Base-by-base conservation (phyloP, 2,888 invertebrate genomes). In the Elaeidobius kamerunicus region DNA sequence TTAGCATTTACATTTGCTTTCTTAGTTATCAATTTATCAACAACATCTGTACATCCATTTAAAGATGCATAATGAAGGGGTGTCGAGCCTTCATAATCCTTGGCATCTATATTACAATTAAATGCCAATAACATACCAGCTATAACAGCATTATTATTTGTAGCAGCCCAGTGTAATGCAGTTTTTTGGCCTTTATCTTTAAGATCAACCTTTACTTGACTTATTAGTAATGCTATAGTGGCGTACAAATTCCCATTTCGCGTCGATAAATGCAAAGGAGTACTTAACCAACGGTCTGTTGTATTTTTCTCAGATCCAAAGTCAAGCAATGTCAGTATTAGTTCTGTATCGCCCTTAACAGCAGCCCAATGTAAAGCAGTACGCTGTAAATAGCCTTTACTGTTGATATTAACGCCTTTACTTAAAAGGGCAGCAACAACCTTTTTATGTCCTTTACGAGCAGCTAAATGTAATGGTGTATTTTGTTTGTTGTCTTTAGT, bases 361-460 rank as follows among this genome's bases (percentile, higher is more conserved):
- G 28, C 27, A n/a, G 41, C 20, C 27, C 2, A 20, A 12, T 41
- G 27, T 14, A 20, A 14, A 4, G 27, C 12, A 17, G 75, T 72
- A 67, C 81, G 82, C 44, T 77, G 78, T 61, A 81, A 79, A 41
- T 71, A 68, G 64, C 81, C 81, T 43, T 58, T 61, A 28, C 60
- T 60, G 55, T 68, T 57, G 1, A 66, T 57, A 46, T 18, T 9
- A 28, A 30, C 42, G 4, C 39, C 42, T 17, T 36, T 48, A 15
- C 50, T 45, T 11, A 50, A 34, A 14, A 46, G 35, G 12, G 41
- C 18, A 15, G 11, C 53, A 47, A 12, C 34, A 34, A 38, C 12
- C 11, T 42, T 34, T 12, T 4, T 34, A 17, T 43, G 32, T 15
- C 47, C 47, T 15, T 47, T 20, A 9, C 14, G n/a, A 20, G 47